Evolutionary conservation across 1,140 invertebrate genomes (phyloP).

Genomic region (Aphaenogaster rudis): DNA sequence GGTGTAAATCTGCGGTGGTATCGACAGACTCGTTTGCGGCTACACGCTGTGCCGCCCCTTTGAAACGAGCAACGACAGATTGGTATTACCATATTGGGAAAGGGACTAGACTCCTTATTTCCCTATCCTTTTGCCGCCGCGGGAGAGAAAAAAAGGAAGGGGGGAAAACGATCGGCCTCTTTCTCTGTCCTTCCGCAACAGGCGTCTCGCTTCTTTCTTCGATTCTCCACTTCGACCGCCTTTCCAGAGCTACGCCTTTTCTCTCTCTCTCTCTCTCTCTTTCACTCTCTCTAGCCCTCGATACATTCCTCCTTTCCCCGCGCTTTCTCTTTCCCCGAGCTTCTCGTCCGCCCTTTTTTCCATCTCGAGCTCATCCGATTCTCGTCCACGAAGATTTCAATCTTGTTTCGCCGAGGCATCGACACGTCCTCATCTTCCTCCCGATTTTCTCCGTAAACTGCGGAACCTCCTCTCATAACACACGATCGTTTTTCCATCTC

Average conservation of each 20-base stretch:
- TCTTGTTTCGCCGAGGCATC: slow-evolving; percentile 81
- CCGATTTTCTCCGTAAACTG: slow-evolving; percentile 67
- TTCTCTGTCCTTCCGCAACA: slow-evolving; percentile 25
- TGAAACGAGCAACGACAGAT: slow-evolving; percentile 83
- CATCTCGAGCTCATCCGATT: slow-evolving; percentile 78
- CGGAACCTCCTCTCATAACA: slow-evolving; percentile 34
- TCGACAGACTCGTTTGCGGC: slow-evolving; percentile 62
- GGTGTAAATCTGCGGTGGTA: slow-evolving; percentile 52
- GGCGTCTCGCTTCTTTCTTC: slow-evolving; percentile 23
- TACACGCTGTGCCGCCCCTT: slow-evolving; percentile 67
- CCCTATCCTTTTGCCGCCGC: slow-evolving; percentile 73
- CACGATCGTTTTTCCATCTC: slow-evolving; percentile 18
- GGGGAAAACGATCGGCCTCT: slow-evolving; percentile 53
- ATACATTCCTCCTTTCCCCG: slow-evolving; percentile 57
- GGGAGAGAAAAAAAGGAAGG: slow-evolving; percentile 22
- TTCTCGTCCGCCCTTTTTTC: slow-evolving; percentile 66
- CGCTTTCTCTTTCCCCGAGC: slow-evolving; percentile 60
- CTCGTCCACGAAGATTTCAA: slow-evolving; percentile 81
- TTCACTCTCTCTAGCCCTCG: slow-evolving; percentile 23
- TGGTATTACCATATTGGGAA: slow-evolving; percentile 85
- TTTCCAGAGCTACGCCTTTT: slow-evolving; percentile 26
- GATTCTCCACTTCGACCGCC: slow-evolving; percentile 52
- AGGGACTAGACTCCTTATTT: slow-evolving; percentile 82
- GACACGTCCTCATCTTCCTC: slow-evolving; percentile 74
- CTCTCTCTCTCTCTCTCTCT: neutral